Base-by-base conservation (phyloP, 2,797 vertebrate genomes). In the Neomorphus geoffroyi region DNA sequence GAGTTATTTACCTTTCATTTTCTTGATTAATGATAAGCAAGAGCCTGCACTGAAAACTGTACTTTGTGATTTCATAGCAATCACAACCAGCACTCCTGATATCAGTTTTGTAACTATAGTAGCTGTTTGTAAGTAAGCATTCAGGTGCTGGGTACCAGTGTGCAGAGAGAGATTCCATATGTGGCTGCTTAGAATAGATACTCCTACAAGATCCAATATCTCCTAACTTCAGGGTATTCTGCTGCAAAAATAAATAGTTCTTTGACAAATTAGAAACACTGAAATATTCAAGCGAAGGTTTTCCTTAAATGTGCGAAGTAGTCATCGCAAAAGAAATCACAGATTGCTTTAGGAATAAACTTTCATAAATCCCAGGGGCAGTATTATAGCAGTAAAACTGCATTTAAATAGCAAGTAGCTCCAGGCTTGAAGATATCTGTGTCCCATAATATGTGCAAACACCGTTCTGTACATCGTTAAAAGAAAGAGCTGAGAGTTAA, bases 31-130 rank as follows among this genome's bases (percentile, higher is more conserved):
- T n/a, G 65, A 66, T 32, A 91, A 79, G 41, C 33, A 83, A 86
- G 61, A 45, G 51, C 30, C 37, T 86, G 37, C 70, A 73, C 37
- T 79, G 67, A 92, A 51, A 39, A 77, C 64, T 11, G 65, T 95
- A 99, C 98, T 98, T 99, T 97, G 98, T 97, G 81, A 99, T 98
- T 97, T 99, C 98, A 75, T 97, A 99, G 97, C 99, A 98, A 91
- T 99, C 99, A 26, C 98, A 99, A 78, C 99, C 99, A 3, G 98
- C 97, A 4, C 98, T 99, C 98, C 98, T 99, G 45, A 98, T 94
- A 97, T 98, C 98, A 98, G 98, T 99, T 97, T 98, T 98, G 70
- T 98, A 97, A 50, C 97, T 98, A 71, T 98, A 99, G 97, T 98
- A 98, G 9, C 98, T 99, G 2, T 99, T 98, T 1, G 98, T 99